Conservation (phyloP, 2,888 invertebrate genomes). For the Nymphalis urticae region DNA sequence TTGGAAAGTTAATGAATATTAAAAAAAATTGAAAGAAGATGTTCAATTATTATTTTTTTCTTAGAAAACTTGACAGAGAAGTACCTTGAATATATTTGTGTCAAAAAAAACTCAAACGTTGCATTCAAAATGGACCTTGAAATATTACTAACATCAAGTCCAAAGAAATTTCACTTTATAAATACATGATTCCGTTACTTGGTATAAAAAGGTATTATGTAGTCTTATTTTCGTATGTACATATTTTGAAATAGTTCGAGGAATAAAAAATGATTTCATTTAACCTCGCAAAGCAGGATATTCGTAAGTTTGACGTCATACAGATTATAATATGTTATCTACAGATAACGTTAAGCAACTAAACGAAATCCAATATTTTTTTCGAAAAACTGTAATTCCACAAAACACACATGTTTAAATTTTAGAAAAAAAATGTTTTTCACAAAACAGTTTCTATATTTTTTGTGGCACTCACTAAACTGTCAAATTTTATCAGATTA, state of each 20-base stretch:
- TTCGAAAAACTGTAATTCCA: slow-evolving; percentile 27
- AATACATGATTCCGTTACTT: too few relatives aligned
- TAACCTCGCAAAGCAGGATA: slow-evolving; percentile 43
- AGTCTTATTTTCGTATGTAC: neutral
- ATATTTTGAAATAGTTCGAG: neutral
- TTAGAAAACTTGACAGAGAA: too few relatives aligned
- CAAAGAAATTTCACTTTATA: too few relatives aligned
- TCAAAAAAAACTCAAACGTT: too few relatives aligned
- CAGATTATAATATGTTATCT: slow-evolving; percentile 66
- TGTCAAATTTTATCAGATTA: slow-evolving; percentile 33
- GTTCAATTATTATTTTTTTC: too few relatives aligned
- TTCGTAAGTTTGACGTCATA: slow-evolving; percentile 52
- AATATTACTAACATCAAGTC: too few relatives aligned
- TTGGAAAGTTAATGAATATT: too few relatives aligned
- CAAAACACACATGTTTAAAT: slow-evolving; percentile 31
- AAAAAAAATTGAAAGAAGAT: too few relatives aligned
- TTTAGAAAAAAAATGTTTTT: slow-evolving; percentile 23
- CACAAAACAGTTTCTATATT: slow-evolving; percentile 23
- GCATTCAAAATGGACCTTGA: too few relatives aligned
- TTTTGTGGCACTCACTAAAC: slow-evolving; percentile 32
- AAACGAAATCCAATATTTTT: slow-evolving; percentile 27
- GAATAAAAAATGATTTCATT: slow-evolving; percentile 7
- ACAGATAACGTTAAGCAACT: slow-evolving; percentile 48
- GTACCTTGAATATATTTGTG: too few relatives aligned
- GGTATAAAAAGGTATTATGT: neutral